Percentiles rank a stretch among this genome's conserved stretches.
Evolutionary conservation across 2,797 vertebrate genomes (phyloP).

Genomic region (Iguana delicatissima): DNA sequence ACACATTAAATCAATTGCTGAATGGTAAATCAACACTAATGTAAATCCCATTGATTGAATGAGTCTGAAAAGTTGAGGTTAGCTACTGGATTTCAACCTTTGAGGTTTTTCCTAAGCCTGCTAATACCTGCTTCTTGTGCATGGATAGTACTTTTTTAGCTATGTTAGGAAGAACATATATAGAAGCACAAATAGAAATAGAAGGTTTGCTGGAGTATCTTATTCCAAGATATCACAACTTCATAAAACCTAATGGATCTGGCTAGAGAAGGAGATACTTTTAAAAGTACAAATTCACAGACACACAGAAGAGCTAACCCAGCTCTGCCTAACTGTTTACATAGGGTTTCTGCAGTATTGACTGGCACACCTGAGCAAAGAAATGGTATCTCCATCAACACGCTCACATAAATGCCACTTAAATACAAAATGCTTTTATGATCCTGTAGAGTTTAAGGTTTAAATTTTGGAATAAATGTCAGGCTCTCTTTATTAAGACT

Average conservation of each 20-base stretch:
- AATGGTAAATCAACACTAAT: too few relatives aligned
- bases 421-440: conserved; percentile 1
- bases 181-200: neutral
- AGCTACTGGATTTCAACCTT: too few relatives aligned
- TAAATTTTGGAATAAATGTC: neutral
- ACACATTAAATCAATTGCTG: neutral
- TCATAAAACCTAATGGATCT: neutral
- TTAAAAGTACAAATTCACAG: neutral
- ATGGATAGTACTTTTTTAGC: neutral
- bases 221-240: conserved; percentile 9
- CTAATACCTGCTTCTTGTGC: neutral
- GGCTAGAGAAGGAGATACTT: neutral
- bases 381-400: conserved; percentile 14
- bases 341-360: neutral
- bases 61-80: too few relatives aligned
- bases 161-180: neutral
- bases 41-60: too few relatives aligned
- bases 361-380: conserved; percentile 1
- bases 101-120: too few relatives aligned
- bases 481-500: neutral
- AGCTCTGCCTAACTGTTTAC: conserved; percentile 10
- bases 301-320: neutral
- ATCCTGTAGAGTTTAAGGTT: neutral
- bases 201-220: neutral
- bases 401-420: neutral